A percentile compares a stretch with the other conserved stretches of the same genome.
Conservation (phyloP, 2,888 invertebrate species). For the Hyles lineata region DNA sequence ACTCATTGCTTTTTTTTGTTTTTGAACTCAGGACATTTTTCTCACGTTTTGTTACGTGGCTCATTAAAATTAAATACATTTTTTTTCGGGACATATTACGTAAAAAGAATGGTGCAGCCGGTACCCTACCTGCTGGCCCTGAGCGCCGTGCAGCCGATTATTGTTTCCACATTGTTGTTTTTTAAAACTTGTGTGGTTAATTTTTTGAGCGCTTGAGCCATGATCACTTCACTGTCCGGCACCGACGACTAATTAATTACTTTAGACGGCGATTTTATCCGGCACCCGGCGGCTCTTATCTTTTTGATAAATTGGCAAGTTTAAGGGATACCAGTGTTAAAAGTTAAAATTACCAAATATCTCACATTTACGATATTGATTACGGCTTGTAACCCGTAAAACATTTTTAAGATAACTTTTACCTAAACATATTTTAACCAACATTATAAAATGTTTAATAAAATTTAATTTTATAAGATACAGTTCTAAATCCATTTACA, state of each 20-base stretch:
- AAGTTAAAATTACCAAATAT: background rate
- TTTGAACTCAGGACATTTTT: background rate
- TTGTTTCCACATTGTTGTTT: conserved; percentile 64
- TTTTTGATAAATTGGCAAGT: conserved; percentile 14
- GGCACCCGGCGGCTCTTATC: conserved; percentile 24
- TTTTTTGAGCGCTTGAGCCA: conserved; percentile 71
- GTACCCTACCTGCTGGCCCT: conserved; percentile 70
- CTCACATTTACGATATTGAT: background rate
- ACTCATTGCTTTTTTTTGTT: background rate
- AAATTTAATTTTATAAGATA: too few relatives aligned
- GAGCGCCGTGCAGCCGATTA: conserved; percentile 52
- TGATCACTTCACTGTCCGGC: conserved; percentile 48
- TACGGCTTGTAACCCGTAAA: background rate
- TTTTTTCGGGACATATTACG: conserved; percentile 54
- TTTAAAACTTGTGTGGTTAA: conserved; percentile 66
- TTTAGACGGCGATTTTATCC: conserved; percentile 23
- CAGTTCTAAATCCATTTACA: too few relatives aligned
- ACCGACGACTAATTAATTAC: conserved; percentile 38
- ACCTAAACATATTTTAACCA: too few relatives aligned
- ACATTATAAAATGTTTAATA: too few relatives aligned
- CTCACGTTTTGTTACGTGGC: conserved; percentile 25
- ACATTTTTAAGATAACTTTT: too few relatives aligned
- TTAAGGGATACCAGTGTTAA: conserved; percentile 12
- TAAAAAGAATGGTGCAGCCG: conserved; percentile 63
- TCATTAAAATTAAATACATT: conserved; percentile 8